Evolutionary conservation across 2,888 invertebrate species (phyloP).

Genomic region (Drosophila fungiperda): DNA sequence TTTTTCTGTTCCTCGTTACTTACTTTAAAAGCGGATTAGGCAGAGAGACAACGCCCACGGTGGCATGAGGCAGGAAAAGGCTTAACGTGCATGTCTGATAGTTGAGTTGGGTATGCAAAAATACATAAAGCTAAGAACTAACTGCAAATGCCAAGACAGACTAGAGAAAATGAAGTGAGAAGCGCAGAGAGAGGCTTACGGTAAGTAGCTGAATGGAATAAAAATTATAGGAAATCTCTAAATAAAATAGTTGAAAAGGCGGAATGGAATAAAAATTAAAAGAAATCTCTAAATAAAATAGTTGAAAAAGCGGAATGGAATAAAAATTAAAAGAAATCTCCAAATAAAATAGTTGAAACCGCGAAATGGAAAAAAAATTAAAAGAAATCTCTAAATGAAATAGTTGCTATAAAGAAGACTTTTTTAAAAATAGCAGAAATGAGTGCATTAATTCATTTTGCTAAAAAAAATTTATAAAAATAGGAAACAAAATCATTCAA

Average conservation of each 20-base stretch:
- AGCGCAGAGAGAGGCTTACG: constrained; percentile 2
- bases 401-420: too few species aligned
- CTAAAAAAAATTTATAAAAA: not conserved
- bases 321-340: too few species aligned
- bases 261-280: too few species aligned
- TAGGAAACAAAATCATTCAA: not conserved
- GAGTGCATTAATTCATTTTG: not conserved
- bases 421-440: too few species aligned
- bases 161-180: constrained; percentile 10
- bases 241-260: too few species aligned
- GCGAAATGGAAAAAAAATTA: too few species aligned
- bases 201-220: not conserved
- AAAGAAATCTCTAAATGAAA: too few species aligned
- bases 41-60: constrained; percentile 73
- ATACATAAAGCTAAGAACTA: constrained; percentile 11
- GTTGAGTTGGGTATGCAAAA: constrained; percentile 65
- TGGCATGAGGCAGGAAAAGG: constrained; percentile 57
- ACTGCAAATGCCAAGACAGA: constrained; percentile 1
- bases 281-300: too few species aligned
- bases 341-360: too few species aligned
- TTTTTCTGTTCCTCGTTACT: constrained; percentile 51
- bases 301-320: too few species aligned
- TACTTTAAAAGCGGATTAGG: constrained; percentile 77
- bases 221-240: not conserved
- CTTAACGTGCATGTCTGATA: constrained; percentile 74